phyloP scores from a whole-genome alignment of 2,888 invertebrate genomes.

The Spilosoma lubricipeda region DNA sequence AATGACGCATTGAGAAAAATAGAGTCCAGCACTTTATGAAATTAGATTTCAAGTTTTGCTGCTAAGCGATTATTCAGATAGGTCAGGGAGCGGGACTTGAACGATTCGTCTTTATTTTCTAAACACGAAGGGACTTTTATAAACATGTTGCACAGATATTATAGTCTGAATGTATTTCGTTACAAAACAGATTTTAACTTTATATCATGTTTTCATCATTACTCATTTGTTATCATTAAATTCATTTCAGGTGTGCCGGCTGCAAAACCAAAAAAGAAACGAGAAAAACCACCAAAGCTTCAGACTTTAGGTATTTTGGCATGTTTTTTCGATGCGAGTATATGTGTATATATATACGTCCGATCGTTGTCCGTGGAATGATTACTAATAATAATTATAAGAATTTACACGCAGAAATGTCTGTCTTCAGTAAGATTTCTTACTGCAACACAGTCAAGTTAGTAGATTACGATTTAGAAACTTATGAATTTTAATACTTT shows the following conservation, averaged over 20 bases:
- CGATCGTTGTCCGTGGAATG: constrained; percentile 9
- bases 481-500: not conserved
- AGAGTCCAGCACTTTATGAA: no score
- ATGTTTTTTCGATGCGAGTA: constrained; percentile 15
- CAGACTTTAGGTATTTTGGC: constrained; percentile 19
- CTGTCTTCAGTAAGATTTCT: not conserved
- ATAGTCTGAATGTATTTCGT: no score
- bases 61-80: no score
- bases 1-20: no score
- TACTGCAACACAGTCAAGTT: no score
- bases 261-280: constrained; percentile 12
- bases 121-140: no score
- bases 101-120: no score
- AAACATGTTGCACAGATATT: no score
- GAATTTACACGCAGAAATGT: not conserved
- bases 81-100: no score
- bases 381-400: constrained; percentile 16
- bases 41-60: no score
- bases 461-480: not conserved
- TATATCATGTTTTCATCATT: not conserved
- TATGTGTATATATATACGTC: not conserved
- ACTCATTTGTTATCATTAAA: constrained; percentile 1
- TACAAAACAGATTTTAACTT: no score
- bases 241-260: constrained; percentile 21
- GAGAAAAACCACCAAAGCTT: constrained; percentile 10